phyloP scores from a whole-genome alignment of 2,113 vertebrate species.

The Shinisaurus crocodilurus region DNA sequence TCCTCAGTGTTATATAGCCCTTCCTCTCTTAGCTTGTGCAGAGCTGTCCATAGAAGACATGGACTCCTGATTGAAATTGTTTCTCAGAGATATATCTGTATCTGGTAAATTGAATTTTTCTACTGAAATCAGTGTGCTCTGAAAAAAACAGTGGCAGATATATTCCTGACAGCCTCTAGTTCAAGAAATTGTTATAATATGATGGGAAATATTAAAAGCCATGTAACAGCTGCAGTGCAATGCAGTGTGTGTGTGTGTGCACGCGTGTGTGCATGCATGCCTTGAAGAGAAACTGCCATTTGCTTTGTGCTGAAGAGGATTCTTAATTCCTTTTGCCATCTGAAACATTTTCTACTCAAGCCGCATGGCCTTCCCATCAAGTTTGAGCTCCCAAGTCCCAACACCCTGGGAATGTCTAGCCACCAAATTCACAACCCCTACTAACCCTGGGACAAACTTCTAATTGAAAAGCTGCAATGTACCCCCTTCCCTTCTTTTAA shows the following conservation, averaged over 20 bases:
- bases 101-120: background rate
- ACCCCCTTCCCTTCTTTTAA: background rate
- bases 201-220: conserved; percentile 57
- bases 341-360: conserved; percentile 46
- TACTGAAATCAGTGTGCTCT: background rate
- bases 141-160: background rate
- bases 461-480: conserved; percentile 42
- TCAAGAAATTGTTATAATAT: conserved; percentile 2
- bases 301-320: conserved; percentile 52
- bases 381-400: conserved; percentile 52
- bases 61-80: background rate
- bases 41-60: background rate
- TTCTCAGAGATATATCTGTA: background rate
- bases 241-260: conserved; percentile 11
- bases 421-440: conserved; percentile 53
- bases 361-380: conserved; percentile 31
- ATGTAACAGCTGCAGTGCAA: conserved; percentile 54
- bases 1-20: background rate
- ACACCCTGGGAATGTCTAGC: conserved; percentile 63
- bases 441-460: conserved; percentile 60
- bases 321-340: conserved; percentile 39
- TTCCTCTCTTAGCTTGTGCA: background rate
- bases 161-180: conserved; percentile 33
- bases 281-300: conserved; percentile 62
- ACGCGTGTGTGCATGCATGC: conserved; percentile 10